Conservation (phyloP, 1,140 invertebrate species). For the Yoshiicerus persimilis region DNA sequence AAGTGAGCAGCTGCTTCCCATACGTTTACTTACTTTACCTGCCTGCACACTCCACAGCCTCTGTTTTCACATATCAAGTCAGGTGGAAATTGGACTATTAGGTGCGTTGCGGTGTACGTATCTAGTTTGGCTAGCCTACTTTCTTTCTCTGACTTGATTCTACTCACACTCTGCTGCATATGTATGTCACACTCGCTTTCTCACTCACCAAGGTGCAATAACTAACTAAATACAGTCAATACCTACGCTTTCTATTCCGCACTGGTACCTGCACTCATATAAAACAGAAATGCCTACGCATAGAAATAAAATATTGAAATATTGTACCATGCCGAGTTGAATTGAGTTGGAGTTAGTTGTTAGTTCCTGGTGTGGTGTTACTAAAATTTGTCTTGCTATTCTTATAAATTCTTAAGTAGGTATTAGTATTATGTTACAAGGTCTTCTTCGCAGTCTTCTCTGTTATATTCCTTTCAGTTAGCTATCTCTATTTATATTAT, state of each 20-base stretch:
- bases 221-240: neutral
- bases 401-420: no score
- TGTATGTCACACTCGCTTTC: neutral
- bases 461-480: neutral
- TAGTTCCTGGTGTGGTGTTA: no score
- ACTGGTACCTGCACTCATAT: neutral
- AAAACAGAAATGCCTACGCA: neutral
- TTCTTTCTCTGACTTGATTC: neutral
- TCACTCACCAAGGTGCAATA: neutral
- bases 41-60: neutral
- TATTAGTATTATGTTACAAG: no score
- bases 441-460: no score
- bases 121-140: neutral
- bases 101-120: neutral
- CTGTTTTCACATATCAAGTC: neutral
- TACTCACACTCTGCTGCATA: conserved; percentile 8
- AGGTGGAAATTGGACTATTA: neutral
- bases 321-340: no score
- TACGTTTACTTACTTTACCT: neutral
- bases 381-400: no score
- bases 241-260: neutral
- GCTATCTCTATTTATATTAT: neutral
- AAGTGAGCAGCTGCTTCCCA: neutral
- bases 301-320: neutral
- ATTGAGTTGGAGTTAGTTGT: no score